phyloP scores from a whole-genome alignment of 2,797 vertebrate genomes.

The Lacerta viridis region DNA sequence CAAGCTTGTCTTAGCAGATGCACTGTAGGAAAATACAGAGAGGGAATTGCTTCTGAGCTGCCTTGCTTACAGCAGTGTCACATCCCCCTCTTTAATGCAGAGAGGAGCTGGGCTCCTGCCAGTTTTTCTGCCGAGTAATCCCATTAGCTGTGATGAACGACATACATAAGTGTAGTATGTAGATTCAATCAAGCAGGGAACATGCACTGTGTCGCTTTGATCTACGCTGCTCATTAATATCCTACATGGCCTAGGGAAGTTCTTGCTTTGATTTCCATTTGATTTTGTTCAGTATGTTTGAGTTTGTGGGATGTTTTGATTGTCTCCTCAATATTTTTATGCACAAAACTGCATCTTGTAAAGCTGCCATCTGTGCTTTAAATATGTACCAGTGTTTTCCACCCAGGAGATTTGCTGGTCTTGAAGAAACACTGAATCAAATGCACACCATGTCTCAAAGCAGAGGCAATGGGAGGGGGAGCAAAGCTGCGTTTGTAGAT shows the following conservation, averaged over 20 bases:
- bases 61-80: neutral
- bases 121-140: constrained; percentile 39
- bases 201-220: constrained; percentile 38
- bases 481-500: constrained; percentile 25
- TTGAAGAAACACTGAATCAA: constrained; percentile 56
- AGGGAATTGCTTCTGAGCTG: neutral
- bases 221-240: constrained; percentile 50
- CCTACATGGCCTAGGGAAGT: constrained; percentile 25
- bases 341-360: constrained; percentile 49
- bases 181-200: constrained; percentile 48
- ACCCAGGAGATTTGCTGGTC: constrained; percentile 48
- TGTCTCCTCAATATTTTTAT: constrained; percentile 62
- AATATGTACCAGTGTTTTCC: constrained; percentile 52
- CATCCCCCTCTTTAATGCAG: too few relatives aligned
- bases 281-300: constrained; percentile 52
- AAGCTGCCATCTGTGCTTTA: constrained; percentile 61
- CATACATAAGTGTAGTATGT: constrained; percentile 29
- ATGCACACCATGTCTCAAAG: constrained; percentile 49
- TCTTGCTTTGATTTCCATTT: constrained; percentile 62
- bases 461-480: neutral
- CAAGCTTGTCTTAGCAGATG: neutral
- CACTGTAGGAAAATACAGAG: neutral
- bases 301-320: constrained; percentile 59
- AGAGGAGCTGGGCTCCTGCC: constrained; percentile 16
- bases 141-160: constrained; percentile 33